Evolutionary conservation across 2,888 invertebrate species (phyloP).

Genomic region (Aspidiotus destructor): DNA sequence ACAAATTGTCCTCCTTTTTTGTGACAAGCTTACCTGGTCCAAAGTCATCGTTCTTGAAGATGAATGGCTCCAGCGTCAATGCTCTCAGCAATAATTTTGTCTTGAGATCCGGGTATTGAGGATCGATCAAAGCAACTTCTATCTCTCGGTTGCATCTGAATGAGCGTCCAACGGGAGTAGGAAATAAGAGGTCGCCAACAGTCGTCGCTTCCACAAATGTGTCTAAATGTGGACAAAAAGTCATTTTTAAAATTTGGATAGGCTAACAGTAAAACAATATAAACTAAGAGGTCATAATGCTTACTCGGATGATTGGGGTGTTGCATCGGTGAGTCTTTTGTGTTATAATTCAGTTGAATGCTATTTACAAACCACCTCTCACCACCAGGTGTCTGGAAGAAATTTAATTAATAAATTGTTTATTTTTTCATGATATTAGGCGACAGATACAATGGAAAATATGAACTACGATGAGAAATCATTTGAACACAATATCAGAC

Average conservation of each 20-base stretch:
- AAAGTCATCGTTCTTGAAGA: conserved; percentile 50
- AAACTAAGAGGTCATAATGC: conserved; percentile 26
- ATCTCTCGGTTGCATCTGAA: conserved; percentile 63
- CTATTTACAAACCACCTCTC: conserved; percentile 79
- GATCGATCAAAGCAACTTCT: conserved; percentile 50
- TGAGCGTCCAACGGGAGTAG: conserved; percentile 78
- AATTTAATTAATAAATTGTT: conserved; percentile 21
- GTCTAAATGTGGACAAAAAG: conserved; percentile 30
- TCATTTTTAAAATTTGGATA: background rate
- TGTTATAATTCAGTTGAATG: conserved; percentile 64
- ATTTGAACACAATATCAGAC: background rate
- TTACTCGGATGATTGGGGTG: conserved; percentile 46
- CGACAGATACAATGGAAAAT: background rate
- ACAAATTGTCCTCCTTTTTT: too few relatives aligned
- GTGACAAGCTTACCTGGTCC: conserved; percentile 33
- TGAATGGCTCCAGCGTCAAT: conserved; percentile 75
- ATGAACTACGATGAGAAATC: background rate
- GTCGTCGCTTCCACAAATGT: conserved; percentile 46
- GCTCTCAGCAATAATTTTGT: conserved; percentile 57
- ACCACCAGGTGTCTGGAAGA: conserved; percentile 64
- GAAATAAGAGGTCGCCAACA: conserved; percentile 58
- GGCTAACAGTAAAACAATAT: too few relatives aligned
- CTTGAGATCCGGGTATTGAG: conserved; percentile 47
- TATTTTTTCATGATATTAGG: background rate
- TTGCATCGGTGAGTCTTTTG: conserved; percentile 46